phyloP scores from a whole-genome alignment of 2,797 vertebrate species.

The Brachymystax lenok region DNA sequence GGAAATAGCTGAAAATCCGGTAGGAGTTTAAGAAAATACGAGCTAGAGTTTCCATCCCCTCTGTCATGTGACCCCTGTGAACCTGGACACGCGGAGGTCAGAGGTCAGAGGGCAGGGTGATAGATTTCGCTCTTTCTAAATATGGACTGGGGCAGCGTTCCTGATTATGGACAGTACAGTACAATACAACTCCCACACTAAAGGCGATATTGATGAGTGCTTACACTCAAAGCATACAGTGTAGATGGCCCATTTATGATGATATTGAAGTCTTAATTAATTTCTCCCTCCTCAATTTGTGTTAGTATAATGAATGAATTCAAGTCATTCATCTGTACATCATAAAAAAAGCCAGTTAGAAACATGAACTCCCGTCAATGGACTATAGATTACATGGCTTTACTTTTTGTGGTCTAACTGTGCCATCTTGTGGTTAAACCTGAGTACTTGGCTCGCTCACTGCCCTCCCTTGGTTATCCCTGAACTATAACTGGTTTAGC shows the following conservation, averaged over 20 bases:
- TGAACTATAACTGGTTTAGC: slow-evolving; percentile 15
- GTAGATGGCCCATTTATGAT: not conserved
- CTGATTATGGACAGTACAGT: not conserved
- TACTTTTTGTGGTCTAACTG: slow-evolving; percentile 45
- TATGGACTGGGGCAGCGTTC: slow-evolving; percentile 19
- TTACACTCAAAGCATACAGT: not conserved
- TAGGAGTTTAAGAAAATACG: slow-evolving; percentile 35
- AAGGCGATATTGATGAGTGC: not conserved
- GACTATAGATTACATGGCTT: not conserved
- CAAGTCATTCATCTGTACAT: no score
- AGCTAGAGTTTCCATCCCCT: slow-evolving; percentile 13
- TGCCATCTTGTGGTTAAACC: slow-evolving; percentile 74
- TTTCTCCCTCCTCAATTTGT: not conserved
- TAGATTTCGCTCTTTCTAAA: slow-evolving; percentile 33
- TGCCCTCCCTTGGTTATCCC: not conserved
- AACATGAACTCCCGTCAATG: slow-evolving; percentile 1
- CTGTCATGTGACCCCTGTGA: slow-evolving; percentile 36
- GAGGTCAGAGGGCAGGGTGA: slow-evolving; percentile 24
- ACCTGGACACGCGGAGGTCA: slow-evolving; percentile 24
- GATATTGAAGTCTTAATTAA: not conserved
- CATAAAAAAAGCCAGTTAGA: not conserved
- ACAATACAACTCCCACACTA: not conserved
- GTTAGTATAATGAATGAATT: not conserved
- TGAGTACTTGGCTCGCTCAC: not conserved
- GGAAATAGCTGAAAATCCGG: slow-evolving; percentile 48